phyloP scores from a whole-genome alignment of 2,888 invertebrate genomes.

The Tolmerus cingulatus region DNA sequence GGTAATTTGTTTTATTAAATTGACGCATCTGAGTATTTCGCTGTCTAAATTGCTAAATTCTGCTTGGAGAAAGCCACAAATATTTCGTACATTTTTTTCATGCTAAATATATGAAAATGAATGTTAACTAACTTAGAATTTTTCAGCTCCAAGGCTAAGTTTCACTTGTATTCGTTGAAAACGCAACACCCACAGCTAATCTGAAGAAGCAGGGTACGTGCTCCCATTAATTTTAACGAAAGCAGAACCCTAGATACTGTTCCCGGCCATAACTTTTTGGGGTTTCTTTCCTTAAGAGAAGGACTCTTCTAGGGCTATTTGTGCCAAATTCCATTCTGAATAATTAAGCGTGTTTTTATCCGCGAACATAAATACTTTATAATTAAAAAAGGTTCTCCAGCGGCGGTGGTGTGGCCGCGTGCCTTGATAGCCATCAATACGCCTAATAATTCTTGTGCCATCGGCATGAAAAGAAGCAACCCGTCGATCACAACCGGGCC shows the following conservation, averaged over 20 bases:
- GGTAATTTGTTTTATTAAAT: too few relatives aligned
- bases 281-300: not conserved
- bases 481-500: not conserved
- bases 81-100: too few relatives aligned
- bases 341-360: not conserved
- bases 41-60: too few relatives aligned
- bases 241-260: not conserved
- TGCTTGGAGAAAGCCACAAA: too few relatives aligned
- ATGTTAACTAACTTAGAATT: not conserved
- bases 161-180: not conserved
- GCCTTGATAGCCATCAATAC: not conserved
- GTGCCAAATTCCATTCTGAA: not conserved
- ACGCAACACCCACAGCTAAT: not conserved
- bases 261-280: not conserved
- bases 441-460: not conserved
- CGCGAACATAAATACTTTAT: not conserved
- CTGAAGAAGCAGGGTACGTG: not conserved
- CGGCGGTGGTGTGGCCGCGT: not conserved
- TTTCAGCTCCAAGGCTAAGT: not conserved
- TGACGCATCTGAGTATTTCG: too few relatives aligned
- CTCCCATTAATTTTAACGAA: not conserved
- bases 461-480: not conserved
- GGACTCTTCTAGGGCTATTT: not conserved
- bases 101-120: not conserved
- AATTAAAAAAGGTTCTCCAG: not conserved